A percentile compares a stretch with the other conserved stretches of the same genome.
phyloP scores from a whole-genome alignment of 2,888 invertebrate species.

The Amblyjoppa proteus region DNA sequence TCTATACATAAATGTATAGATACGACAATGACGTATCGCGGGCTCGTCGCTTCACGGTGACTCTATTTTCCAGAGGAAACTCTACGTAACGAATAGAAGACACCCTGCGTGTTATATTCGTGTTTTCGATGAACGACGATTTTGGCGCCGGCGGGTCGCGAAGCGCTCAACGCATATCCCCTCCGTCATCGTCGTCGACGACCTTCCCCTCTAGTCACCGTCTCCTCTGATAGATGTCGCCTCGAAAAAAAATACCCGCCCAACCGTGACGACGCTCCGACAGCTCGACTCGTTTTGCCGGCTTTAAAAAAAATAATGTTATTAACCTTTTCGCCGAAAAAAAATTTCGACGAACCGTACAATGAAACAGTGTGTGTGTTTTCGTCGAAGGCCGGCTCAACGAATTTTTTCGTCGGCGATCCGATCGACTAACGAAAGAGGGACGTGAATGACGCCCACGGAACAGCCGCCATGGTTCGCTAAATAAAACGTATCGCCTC shows the following conservation, averaged over 20 bases:
- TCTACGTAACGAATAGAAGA: not conserved
- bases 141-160: slow-evolving; percentile 60
- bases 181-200: not conserved
- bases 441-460: slow-evolving; percentile 26
- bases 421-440: slow-evolving; percentile 15
- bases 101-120: not conserved
- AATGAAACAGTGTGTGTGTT: not conserved
- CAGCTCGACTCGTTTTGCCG: no score
- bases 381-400: not conserved
- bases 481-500: slow-evolving; percentile 32
- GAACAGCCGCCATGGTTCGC: not conserved
- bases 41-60: not conserved
- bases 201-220: slow-evolving; percentile 26
- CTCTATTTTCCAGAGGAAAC: not conserved
- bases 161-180: slow-evolving; percentile 9
- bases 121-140: slow-evolving; percentile 7
- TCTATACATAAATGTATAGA: not conserved
- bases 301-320: not conserved
- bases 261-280: no score
- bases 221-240: slow-evolving; percentile 54
- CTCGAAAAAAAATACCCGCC: slow-evolving; percentile 30
- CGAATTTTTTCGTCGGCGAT: slow-evolving; percentile 15
- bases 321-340: not conserved
- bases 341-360: not conserved
- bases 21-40: not conserved